Percentiles rank a stretch among this genome's conserved stretches.
phyloP scores from a whole-genome alignment of 2,888 invertebrate species.

The Mythimna albipuncta region DNA sequence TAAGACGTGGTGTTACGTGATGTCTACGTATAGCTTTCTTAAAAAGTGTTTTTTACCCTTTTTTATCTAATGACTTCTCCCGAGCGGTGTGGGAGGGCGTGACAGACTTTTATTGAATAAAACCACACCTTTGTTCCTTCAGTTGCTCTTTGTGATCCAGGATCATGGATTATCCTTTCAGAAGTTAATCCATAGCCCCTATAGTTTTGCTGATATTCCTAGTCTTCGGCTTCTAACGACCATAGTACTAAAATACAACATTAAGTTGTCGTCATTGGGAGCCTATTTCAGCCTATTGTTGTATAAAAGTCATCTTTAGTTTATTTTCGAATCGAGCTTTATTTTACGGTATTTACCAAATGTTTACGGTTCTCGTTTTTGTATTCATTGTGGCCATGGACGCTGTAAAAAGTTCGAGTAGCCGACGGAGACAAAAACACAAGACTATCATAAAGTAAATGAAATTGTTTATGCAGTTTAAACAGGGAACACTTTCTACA shows the following conservation, averaged over 20 bases:
- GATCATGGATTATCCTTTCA: no score
- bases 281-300: conserved; percentile 1
- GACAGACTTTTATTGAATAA: no score
- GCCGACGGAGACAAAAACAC: conserved; percentile 1
- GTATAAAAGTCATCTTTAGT: conserved; percentile 6
- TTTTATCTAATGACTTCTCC: no score
- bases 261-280: neutral
- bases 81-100: no score
- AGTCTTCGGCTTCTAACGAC: no score
- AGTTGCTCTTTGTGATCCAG: no score
- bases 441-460: neutral
- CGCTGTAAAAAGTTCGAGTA: conserved; percentile 24
- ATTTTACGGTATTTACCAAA: conserved; percentile 26
- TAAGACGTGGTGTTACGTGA: conserved; percentile 10
- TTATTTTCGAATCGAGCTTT: conserved; percentile 21
- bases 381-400: conserved; percentile 23
- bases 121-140: no score
- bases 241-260: neutral
- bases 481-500: neutral
- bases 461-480: neutral
- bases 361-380: conserved; percentile 19
- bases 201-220: neutral
- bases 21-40: neutral
- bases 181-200: no score
- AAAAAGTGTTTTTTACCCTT: neutral